These are phyloP conservation scores for Leptopilina clavipes DNA, from an alignment of 1,140 invertebrate species.

Conservation along the genomic window DNA sequence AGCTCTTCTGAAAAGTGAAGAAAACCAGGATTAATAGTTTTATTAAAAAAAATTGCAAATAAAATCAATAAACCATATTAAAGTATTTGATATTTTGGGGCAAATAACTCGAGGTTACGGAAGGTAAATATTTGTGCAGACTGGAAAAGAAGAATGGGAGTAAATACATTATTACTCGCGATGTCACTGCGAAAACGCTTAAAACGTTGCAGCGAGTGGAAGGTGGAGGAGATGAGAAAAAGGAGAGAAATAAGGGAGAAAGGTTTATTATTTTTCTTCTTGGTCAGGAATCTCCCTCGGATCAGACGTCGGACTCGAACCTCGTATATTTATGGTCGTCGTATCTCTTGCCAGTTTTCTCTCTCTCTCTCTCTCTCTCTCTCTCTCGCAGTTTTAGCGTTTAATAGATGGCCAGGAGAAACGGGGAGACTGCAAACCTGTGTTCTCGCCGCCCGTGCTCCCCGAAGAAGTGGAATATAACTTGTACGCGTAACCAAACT, in stretches of 20 bases:
- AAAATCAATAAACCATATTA: too few species aligned
- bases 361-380: conserved; percentile 50
- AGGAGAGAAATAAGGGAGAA: conserved; percentile 44
- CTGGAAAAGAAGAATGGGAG: conserved; percentile 6
- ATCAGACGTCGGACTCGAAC: conserved; percentile 68
- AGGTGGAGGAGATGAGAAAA: conserved; percentile 31
- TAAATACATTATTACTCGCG: conserved; percentile 33
- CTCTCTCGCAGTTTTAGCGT: conserved; percentile 58
- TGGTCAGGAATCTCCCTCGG: conserved; percentile 63
- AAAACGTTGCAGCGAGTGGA: background rate
- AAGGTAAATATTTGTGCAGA: too few species aligned
- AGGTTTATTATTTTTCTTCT: conserved; percentile 61
- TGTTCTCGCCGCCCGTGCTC: conserved; percentile 72
- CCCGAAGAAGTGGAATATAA: conserved; percentile 51
- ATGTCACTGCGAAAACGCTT: conserved; percentile 3
- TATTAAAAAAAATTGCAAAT: too few species aligned
- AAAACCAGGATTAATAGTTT: too few species aligned
- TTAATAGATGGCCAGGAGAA: conserved; percentile 71
- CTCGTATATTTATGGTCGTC: conserved; percentile 72
- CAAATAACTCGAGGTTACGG: background rate
- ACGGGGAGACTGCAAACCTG: conserved; percentile 67
- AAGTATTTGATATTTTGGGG: background rate
- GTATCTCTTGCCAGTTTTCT: conserved; percentile 63
- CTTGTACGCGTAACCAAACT: conserved; percentile 18
- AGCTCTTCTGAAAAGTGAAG: conserved; percentile 83